These are phyloP conservation scores for Condylura cristata DNA, from an alignment of 2,113 vertebrate species.

Conservation along the genomic window DNA sequence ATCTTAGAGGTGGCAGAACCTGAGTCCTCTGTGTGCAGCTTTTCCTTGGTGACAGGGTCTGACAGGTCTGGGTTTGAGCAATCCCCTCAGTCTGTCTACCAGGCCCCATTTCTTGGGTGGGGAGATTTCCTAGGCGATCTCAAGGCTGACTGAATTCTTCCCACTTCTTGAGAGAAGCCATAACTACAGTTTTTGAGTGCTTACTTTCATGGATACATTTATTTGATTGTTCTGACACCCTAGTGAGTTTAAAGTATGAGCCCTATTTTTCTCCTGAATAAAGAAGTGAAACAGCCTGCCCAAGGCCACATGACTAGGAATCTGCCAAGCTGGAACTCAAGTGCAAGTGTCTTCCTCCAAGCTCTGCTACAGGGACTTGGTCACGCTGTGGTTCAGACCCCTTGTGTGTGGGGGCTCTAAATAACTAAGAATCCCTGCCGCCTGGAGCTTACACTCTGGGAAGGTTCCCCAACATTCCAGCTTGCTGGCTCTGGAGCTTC, in stretches of 20 bases:
- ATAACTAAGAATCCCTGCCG: background rate
- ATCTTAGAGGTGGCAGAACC: background rate
- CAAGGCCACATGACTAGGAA: background rate
- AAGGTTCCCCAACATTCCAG: background rate
- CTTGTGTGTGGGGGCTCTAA: background rate
- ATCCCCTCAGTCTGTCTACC: background rate
- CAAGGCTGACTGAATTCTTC: background rate
- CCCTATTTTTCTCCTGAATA: background rate
- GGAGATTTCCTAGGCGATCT: background rate
- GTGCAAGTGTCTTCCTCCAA: rapidly evolving
- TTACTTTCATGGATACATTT: background rate
- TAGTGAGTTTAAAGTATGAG: background rate
- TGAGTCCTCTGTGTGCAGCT: background rate
- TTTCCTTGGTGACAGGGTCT: background rate
- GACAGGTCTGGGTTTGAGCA: background rate
- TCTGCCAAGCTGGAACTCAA: background rate
- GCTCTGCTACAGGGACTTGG: too few relatives aligned
- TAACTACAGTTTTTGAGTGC: background rate
- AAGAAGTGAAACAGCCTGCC: background rate
- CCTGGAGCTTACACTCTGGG: background rate
- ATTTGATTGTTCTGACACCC: background rate
- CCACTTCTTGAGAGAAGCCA: background rate
- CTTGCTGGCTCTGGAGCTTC: background rate
- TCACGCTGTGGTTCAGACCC: background rate
- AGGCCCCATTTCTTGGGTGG: background rate